Evolutionary conservation across 1,140 invertebrate genomes (phyloP), one percentile per base, ranked within the genome.

Genomic region (Argopecten irradians): DNA sequence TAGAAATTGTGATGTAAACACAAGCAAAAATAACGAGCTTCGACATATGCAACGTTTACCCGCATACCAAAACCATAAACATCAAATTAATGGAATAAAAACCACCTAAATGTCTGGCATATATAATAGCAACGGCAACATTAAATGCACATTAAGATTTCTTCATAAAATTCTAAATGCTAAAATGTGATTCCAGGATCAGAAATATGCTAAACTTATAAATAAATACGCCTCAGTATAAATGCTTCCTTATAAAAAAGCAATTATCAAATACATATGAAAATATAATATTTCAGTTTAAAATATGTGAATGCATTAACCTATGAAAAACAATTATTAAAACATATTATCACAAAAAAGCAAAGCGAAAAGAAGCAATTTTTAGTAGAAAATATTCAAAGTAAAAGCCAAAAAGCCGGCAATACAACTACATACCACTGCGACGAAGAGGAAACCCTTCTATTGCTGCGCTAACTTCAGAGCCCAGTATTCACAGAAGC

Each of bases 401-500:
- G 43, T 71, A 71, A 71, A 71, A 1, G 55, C 55, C 22, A 71
- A 28, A 71, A 71, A 71, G n/a, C 55, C 55, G n/a, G 22, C 55
- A 28, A 11, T 71, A 28, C 36, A 8, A 16, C n/a, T 71, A 71
- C 55, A 28, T 71, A 71, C 55, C 55, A 71, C 55, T 71, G 55
- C 55, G 55, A n/a, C 55, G 55, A 71, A 3, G 55, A 71, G 55
- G 55, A 71, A 71, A 71, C 28, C 55, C 55, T 71, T 71, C 55
- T 71, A 22, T 71, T 71, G 55, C 55, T 71, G 55, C 55, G 55
- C 55, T 71, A 71, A 71, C 55, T n/a, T 71, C 55, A 11, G 55
- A 71, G 55, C 55, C 55, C 28, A 28, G 55, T 71, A 71, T 71
- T 71, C 55, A 71, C 55, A 71, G 55, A 71, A 71, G 8, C 22